Percentiles rank a stretch among this genome's conserved stretches.
Conservation (phyloP, 1,140 invertebrate genomes). For the Polypedilum pembai region DNA sequence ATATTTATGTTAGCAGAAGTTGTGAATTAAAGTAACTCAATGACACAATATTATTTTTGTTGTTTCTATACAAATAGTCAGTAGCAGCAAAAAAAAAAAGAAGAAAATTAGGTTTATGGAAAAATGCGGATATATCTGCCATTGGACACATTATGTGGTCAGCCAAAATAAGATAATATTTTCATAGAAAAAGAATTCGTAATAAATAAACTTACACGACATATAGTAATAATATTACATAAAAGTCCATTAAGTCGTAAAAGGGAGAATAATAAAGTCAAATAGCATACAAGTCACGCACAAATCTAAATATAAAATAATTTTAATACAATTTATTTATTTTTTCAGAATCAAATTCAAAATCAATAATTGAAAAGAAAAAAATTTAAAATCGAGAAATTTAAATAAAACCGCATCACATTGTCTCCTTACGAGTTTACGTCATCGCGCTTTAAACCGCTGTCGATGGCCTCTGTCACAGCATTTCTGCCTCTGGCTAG, state of each 20-base stretch:
- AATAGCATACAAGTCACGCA: background rate
- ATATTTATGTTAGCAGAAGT: too few species aligned
- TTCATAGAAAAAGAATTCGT: background rate
- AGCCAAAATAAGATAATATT: background rate
- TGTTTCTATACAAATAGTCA: too few species aligned
- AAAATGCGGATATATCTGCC: background rate
- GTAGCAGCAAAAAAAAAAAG: too few species aligned
- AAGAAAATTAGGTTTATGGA: background rate
- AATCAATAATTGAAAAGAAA: too few species aligned
- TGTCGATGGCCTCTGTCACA: conserved; percentile 64
- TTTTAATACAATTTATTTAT: too few species aligned
- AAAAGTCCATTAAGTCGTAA: background rate
- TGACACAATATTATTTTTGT: too few species aligned
- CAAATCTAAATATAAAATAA: too few species aligned
- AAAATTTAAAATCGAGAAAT: too few species aligned
- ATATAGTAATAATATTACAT: background rate
- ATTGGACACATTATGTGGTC: background rate
- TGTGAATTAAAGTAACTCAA: too few species aligned
- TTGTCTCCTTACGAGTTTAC: background rate
- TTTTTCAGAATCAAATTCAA: too few species aligned
- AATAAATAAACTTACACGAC: background rate
- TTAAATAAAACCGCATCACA: background rate
- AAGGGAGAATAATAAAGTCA: background rate
- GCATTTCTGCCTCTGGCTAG: conserved; percentile 71
- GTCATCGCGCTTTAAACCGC: background rate